Conservation (phyloP, 2,113 vertebrate genomes). For the Chaetorhynchus papuensis region DNA sequence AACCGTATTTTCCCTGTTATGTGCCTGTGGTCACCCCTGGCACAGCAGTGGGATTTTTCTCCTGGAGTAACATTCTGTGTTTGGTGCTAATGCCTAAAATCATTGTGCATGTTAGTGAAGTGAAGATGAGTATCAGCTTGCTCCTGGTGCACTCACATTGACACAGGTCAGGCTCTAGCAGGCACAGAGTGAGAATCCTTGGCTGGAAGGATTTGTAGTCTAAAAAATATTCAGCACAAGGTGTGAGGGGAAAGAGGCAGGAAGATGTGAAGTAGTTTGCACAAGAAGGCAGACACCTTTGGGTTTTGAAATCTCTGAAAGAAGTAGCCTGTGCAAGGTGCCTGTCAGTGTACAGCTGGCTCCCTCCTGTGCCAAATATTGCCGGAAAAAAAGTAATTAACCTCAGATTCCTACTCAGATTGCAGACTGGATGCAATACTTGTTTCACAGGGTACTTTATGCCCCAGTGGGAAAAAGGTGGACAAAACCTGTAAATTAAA, state of each 20-base stretch:
- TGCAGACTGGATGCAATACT: background rate
- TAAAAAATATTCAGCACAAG: background rate
- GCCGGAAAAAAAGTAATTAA: constrained; percentile 13
- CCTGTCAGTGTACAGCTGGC: background rate
- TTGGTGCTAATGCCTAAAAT: background rate
- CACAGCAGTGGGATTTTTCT: background rate
- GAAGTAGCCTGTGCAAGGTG: background rate
- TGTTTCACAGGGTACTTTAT: background rate
- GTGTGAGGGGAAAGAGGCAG: background rate
- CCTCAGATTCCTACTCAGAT: background rate
- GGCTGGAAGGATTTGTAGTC: background rate
- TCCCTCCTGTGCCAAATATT: constrained; percentile 8
- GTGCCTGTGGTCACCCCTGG: rapidly evolving
- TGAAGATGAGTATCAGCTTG: background rate
- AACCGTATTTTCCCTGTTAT: background rate
- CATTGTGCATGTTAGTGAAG: background rate
- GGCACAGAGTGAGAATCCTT: background rate
- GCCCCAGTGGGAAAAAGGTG: background rate
- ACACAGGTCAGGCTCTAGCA: background rate
- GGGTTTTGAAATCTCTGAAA: background rate
- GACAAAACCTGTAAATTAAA: background rate
- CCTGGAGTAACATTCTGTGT: background rate
- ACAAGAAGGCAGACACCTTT: background rate
- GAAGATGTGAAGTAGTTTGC: background rate
- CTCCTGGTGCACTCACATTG: background rate